Base-by-base conservation (phyloP, 2,113 vertebrate genomes). In the Grallaria varia region DNA sequence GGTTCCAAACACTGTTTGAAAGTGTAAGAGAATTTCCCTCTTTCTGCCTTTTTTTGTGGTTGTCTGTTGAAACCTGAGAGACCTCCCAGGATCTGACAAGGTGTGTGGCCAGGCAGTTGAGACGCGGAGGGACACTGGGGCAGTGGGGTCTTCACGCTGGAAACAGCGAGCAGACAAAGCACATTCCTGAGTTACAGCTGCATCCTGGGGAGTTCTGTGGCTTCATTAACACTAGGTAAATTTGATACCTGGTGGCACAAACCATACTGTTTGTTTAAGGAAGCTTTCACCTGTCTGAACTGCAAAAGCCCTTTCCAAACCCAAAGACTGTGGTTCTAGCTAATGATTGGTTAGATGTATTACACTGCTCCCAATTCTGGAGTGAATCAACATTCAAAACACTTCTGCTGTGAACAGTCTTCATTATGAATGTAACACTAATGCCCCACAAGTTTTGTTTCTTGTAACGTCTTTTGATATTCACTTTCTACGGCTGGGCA, bases 371-470 rank as follows among this genome's bases (percentile, higher is more conserved):
- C 56, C 78, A 17, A 55, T 52, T 62, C 27, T 23, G 40, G n/a
- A 31, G n/a, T 78, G 66, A 91, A 74, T 16, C 52, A 89, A 68
- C 15, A 40, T 35, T 55, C 59, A 73, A 91, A 87, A 60, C 10
- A 18, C 6, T 89, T 89, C 22, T 72, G 39, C 60, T 87, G 33
- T 72, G 60, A 84, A 72, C 44, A 89, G 33, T 49, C 44, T 87
- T 84, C 12, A 87, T 84, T 95, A 66, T 30, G 31, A 86, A 82
- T 76, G 33, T 76, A 39, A 82, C 84, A 82, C 66, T 91, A 75
- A 87, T 87, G 72, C n/a, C 12, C 14, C 30, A 28, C 7, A 33
- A 66, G 30, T 49, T 85, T 93, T 93, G 92, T 91, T 73, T 60
- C 37, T 73, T 19, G 8, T 64, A 76, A 11, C 10, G 42, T 45